Evolutionary conservation across 2,888 invertebrate genomes (phyloP), one percentile per base, ranked within the genome.

Genomic region (Pogonocherus hispidulus): DNA sequence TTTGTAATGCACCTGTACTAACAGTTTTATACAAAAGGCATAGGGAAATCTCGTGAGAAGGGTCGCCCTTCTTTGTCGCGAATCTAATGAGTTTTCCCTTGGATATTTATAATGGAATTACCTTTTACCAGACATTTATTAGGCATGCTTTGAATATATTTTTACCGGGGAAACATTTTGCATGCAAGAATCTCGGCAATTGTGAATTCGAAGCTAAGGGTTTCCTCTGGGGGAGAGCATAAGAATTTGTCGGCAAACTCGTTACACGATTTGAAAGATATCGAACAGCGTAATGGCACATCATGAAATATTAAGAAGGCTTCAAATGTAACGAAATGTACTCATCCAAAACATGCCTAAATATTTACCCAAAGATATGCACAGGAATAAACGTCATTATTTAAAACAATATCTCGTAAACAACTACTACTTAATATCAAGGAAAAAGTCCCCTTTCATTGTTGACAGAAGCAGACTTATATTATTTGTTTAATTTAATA

Each of bases 21-120:
- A 27, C 27, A 8, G n/a, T n/a, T n/a, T 44, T 35, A 35, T 22
- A 49, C 35, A 49, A 35, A 41, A 23, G 62, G 22, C n/a, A 47
- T 37, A 37, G 49, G 20, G 16, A 51, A 22, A 37, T 35, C 46
- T 22, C 49, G 18, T 47, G 37, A 51, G 37, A 37, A 62, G 62
- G 51, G 49, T 49, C 20, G 18, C n/a, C 62, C 51, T 62, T 49
- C 60, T 47, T 49, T 59, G 47, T 49, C 47, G 59, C 59, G 27
- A n/a, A 27, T 49, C 47, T 59, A 59, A 59, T 59, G 59, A 59
- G 59, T 46, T 59, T 32, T 47, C 47, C 32, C 59, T 51, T 16
- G 27, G 51, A 37, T 51, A 62, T 62, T 62, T 62, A 51, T 62
- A 62, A 62, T 35, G 62, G 51, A 62, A 62, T 62, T 51, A 62